Evolutionary conservation across 1,140 invertebrate genomes (phyloP).

Genomic region (Trichogramma pretiosum): DNA sequence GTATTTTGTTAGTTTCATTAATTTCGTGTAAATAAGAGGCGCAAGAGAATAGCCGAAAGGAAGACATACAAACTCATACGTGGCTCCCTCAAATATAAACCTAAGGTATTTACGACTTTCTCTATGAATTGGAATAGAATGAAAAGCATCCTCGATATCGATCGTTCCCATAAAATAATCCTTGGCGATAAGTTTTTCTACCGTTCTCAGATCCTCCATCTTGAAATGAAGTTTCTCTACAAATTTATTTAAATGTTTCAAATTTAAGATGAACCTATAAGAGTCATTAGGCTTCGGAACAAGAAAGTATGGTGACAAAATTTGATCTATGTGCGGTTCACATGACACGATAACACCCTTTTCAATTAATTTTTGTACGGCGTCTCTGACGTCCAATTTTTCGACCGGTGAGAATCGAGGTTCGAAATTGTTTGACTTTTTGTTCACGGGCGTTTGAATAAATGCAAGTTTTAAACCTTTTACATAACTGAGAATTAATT

Average conservation of each 20-base stretch:
- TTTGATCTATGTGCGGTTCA: neutral
- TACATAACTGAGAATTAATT: too few relatives aligned
- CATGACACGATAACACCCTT: conserved; percentile 8
- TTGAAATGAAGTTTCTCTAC: conserved; percentile 25
- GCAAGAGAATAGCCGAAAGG: neutral
- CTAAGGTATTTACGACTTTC: conserved; percentile 1
- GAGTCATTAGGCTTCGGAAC: conserved; percentile 21
- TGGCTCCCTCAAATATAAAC: neutral
- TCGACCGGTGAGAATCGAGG: too few relatives aligned
- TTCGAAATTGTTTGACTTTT: too few relatives aligned
- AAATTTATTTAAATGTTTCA: conserved; percentile 25
- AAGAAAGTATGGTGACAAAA: conserved; percentile 19
- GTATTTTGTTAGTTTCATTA: neutral
- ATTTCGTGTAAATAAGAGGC: neutral
- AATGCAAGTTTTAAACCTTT: too few relatives aligned
- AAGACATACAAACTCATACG: neutral
- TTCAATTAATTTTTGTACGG: conserved; percentile 1
- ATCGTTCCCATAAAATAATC: conserved; percentile 8
- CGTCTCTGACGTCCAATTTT: too few relatives aligned
- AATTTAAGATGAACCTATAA: conserved; percentile 25
- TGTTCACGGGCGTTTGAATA: too few relatives aligned
- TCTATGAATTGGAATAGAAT: conserved; percentile 4
- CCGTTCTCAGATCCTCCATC: conserved; percentile 6
- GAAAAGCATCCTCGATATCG: conserved; percentile 14
- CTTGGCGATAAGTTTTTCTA: neutral